These are phyloP conservation scores for Hystrix brachyura DNA, from an alignment of 2,113 vertebrate genomes.

Conservation along the genomic window DNA sequence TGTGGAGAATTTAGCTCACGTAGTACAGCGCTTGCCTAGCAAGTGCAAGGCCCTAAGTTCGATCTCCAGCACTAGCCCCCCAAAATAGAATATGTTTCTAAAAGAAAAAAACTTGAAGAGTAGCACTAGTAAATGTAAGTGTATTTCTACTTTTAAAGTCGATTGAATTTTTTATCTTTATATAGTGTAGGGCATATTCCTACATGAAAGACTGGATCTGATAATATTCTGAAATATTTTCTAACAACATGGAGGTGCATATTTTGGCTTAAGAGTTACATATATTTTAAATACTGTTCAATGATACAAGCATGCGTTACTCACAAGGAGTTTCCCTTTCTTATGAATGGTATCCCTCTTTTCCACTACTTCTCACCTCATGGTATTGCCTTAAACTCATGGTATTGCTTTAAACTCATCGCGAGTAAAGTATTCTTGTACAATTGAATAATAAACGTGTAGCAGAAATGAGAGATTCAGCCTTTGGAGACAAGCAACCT, in stretches of 20 bases:
- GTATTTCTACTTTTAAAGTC: not conserved
- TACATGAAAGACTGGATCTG: not conserved
- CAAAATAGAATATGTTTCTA: not conserved
- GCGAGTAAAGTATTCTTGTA: not conserved
- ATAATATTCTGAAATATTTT: not conserved
- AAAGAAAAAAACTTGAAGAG: not conserved
- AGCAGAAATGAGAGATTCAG: not conserved
- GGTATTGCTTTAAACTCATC: not conserved
- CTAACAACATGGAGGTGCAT: not conserved
- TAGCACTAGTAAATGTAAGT: not conserved
- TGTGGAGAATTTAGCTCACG: no score
- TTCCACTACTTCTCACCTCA: not conserved
- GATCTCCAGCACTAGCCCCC: no score
- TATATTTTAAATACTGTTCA: not conserved
- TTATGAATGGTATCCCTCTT: not conserved
- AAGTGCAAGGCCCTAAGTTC: no score
- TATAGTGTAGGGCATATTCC: not conserved
- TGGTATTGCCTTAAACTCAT: no score
- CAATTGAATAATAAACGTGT: not conserved
- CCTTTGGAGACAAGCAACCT: not conserved
- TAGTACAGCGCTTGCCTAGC: no score
- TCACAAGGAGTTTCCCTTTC: no score
- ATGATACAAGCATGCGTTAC: not conserved
- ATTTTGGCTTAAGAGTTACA: not conserved
- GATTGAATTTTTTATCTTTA: not conserved